These are phyloP conservation scores for Busseola fusca DNA, from an alignment of 2,888 invertebrate genomes.

Conservation along the genomic window DNA sequence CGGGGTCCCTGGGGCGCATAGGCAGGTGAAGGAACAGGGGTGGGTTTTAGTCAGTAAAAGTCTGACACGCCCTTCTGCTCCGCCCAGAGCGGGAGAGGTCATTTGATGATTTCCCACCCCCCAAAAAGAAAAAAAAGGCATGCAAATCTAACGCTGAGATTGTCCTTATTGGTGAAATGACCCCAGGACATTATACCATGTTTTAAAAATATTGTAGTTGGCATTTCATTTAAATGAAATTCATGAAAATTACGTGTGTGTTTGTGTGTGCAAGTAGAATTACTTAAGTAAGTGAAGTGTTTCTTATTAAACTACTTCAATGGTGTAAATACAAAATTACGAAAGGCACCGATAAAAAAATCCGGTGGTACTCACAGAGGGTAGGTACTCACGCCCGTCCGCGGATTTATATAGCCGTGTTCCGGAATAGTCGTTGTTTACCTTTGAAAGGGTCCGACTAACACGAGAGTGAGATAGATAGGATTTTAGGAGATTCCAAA, in stretches of 20 bases:
- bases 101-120: too few relatives aligned
- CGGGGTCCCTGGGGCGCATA: too few relatives aligned
- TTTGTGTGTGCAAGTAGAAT: not conserved
- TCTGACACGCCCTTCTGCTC: too few relatives aligned
- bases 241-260: not conserved
- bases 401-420: slow-evolving; percentile 64
- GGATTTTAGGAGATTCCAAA: not conserved
- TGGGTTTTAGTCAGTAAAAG: too few relatives aligned
- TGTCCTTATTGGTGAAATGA: too few relatives aligned
- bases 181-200: too few relatives aligned
- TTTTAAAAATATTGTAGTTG: too few relatives aligned
- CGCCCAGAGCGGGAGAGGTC: too few relatives aligned
- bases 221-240: not conserved
- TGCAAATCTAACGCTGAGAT: too few relatives aligned
- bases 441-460: slow-evolving; percentile 51
- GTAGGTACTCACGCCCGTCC: slow-evolving; percentile 34
- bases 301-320: not conserved
- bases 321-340: slow-evolving; percentile 40
- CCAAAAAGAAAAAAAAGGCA: too few relatives aligned
- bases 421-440: slow-evolving; percentile 63
- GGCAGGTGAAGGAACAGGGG: too few relatives aligned
- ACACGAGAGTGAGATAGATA: not conserved
- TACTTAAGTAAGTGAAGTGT: not conserved
- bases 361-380: slow-evolving; percentile 32
- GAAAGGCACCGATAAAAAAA: slow-evolving; percentile 51